phyloP scores from a whole-genome alignment of 2,113 vertebrate genomes.

The Tretioscincus oriximinensis region DNA sequence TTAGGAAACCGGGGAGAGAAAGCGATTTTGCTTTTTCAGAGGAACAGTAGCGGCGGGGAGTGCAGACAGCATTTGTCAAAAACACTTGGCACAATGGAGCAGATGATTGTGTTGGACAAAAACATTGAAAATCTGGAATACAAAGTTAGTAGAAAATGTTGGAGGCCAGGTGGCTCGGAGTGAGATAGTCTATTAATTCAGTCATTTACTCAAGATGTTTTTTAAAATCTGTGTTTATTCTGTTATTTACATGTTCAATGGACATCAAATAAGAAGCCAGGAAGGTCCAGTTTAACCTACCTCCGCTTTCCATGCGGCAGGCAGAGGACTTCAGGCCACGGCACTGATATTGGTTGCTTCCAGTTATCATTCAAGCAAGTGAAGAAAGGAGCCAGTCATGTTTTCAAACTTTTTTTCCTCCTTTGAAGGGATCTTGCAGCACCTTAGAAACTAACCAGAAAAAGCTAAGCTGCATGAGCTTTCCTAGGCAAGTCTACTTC shows the following conservation, averaged over 20 bases:
- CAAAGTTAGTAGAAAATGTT: neutral
- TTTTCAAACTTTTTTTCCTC: neutral
- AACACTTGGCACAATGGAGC: neutral
- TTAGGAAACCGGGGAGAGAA: neutral
- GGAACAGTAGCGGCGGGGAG: neutral
- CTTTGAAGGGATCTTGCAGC: too few relatives aligned
- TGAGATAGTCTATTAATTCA: slow-evolving; percentile 4
- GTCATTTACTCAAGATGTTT: neutral
- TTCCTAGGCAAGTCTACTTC: too few relatives aligned
- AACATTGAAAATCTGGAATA: neutral
- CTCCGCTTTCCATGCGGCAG: too few relatives aligned
- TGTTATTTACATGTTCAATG: neutral
- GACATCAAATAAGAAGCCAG: too few relatives aligned
- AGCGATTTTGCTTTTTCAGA: neutral
- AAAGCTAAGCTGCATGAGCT: too few relatives aligned
- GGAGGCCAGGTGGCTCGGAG: slow-evolving; percentile 13
- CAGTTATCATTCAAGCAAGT: too few relatives aligned
- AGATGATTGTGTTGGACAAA: neutral
- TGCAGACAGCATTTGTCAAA: slow-evolving; percentile 17
- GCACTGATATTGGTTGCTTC: too few relatives aligned
- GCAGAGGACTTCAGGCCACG: too few relatives aligned
- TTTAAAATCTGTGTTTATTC: neutral
- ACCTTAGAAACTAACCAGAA: too few relatives aligned
- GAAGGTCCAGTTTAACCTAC: too few relatives aligned
- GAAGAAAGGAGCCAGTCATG: too few relatives aligned